Base-by-base conservation (phyloP, 2,888 invertebrate genomes). In the Cyclophora albipunctata region DNA sequence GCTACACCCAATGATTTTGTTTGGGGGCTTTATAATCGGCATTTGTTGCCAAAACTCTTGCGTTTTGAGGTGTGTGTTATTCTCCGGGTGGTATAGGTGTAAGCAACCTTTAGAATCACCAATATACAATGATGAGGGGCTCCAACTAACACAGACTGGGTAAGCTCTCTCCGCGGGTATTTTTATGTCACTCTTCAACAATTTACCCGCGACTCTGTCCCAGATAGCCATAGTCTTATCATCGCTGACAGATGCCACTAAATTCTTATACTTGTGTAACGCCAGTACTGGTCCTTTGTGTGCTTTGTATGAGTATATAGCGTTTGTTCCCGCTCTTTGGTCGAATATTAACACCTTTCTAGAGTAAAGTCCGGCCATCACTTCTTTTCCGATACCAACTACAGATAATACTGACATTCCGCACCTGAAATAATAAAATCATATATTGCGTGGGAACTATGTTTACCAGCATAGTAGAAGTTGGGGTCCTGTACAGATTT, bases 211-310 rank as follows among this genome's bases (percentile, higher is more conserved):
- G 47, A 85, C 84, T 66, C 81, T 84, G 65, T 92, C 91, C 83
- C 87, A 91, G 41, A 91, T 70, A 37, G 90, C 86, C 55, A 91
- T 75, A 3, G 90, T 90, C 69, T 81, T 90, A 57, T 91, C 91
- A 61, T 91, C 91, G 58, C 91, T 91, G 2, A 90, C 82, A 33
- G 91, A 91, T 41, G 91, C 84, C 53, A 91, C 75, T 66, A 88
- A 83, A 56, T 89, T 77, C n/a, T 80, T 74, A 54, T 68, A 70
- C 51, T 74, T 66, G 47, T 77, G 71, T 7, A 85, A 67, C 44
- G 76, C 82, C 56, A 91, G 71, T 2, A 91, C 88, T 33, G 91
- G 88, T 3, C 90, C 85, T 60, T 73, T 83, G 63, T 91, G 91
- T 3, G 90, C 76, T 60, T 83, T 81, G 63, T 90, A 91, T 2